A percentile compares a stretch with the other conserved stretches of the same genome.
Conservation (phyloP, 2,888 invertebrate species). For the Lymantria dispar region DNA sequence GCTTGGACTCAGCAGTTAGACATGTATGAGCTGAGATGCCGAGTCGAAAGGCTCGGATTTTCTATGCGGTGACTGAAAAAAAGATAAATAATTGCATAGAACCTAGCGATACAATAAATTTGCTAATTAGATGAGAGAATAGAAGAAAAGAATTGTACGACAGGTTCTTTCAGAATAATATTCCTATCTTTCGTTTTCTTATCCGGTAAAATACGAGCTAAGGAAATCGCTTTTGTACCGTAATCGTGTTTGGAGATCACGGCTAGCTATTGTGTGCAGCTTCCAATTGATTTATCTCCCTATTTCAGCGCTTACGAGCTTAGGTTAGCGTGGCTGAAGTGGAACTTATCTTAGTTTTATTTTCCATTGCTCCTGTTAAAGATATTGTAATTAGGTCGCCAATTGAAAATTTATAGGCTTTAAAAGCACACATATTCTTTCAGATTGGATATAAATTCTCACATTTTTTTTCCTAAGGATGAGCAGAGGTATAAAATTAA, state of each 20-base stretch:
- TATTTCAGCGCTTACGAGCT: constrained; percentile 6
- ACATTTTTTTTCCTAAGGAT: too few relatives aligned
- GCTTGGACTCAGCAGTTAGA: too few relatives aligned
- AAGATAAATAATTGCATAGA: too few relatives aligned
- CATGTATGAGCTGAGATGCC: too few relatives aligned
- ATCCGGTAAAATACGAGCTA: constrained; percentile 2
- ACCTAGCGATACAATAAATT: too few relatives aligned
- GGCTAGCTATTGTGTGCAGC: constrained; percentile 5
- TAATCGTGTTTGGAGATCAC: constrained; percentile 8
- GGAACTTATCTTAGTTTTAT: not conserved
- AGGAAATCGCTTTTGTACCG: constrained; percentile 1
- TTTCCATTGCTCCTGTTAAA: not conserved
- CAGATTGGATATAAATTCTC: too few relatives aligned
- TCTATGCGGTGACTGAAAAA: too few relatives aligned
- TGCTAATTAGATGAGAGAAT: not conserved
- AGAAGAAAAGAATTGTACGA: not conserved
- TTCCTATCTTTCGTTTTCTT: not conserved
- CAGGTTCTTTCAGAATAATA: not conserved
- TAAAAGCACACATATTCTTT: too few relatives aligned
- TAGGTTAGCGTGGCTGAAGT: not conserved
- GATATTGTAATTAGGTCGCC: not conserved
- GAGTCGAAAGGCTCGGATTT: too few relatives aligned
- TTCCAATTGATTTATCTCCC: constrained; percentile 9
- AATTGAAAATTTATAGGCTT: not conserved
- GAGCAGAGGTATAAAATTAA: too few relatives aligned